Base-by-base conservation (phyloP, 2,113 vertebrate genomes). In the Irena cyanogastra region DNA sequence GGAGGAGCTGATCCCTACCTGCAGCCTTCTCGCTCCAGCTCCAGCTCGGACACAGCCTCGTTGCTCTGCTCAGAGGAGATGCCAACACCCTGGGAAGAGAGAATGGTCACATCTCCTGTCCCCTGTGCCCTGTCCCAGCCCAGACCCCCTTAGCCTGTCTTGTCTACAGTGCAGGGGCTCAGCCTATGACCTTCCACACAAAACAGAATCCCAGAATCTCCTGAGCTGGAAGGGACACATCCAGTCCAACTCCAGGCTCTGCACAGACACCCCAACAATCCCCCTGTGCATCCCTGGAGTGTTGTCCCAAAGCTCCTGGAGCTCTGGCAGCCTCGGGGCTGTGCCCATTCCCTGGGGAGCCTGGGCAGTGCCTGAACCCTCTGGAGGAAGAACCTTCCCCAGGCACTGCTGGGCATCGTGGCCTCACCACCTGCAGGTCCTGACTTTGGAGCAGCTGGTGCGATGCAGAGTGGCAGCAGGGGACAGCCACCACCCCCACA, bases 41-140 rank as follows among this genome's bases (percentile, higher is more conserved):
- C 95, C 52, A 87, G 84, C 83, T 95, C 94, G 0, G 95, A 69
- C 89, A 95, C 74, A 28, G 92, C 95, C 95, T 96, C 93, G 2
- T 97, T 94, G 94, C 97, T 95, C 94, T 98, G 97, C 60, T 94
- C 23, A 2, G 96, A 92, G 6, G 79, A 49, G 20, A 70, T 33
- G 53, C 89, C 96, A 44, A 19, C 39, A 35, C 28, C 89, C 91
- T 98, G 80, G 42, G 13, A 59, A 14, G 53, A 94, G 56, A 93
- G 11, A 30, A 5, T 2, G 9, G 78, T 91, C 42, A 91, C 44
- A 54, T n/a, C 31, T 53, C 54, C 65, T 44, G 41, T 76, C 14
- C 42, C 54, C 11, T 60, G 47, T 68, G 39, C 16, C 33, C 35
- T 83, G 54, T 31, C 10, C 23, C 57, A 26, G 9, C 16, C 31